Evolutionary conservation across 2,888 invertebrate genomes (phyloP).

Genomic region (Adelphocoris suturalis): DNA sequence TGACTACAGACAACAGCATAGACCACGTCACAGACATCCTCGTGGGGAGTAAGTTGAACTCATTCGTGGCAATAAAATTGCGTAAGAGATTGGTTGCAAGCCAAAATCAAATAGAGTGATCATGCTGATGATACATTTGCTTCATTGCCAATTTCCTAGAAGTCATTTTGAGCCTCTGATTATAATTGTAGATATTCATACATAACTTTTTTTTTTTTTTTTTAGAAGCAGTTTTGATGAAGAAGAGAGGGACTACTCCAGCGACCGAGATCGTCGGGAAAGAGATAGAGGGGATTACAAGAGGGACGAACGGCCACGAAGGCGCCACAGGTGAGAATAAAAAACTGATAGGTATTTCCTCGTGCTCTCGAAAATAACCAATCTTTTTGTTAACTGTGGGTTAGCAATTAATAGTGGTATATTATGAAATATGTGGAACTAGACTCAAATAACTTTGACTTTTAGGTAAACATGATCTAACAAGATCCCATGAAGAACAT

Average conservation of each 20-base stretch:
- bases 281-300: constrained; percentile 73
- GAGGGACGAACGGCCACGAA: constrained; percentile 74
- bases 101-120: too few relatives aligned
- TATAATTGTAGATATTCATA: too few relatives aligned
- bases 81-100: background rate
- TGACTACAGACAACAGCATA: constrained; percentile 72
- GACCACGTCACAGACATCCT: constrained; percentile 71
- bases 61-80: background rate
- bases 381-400: background rate
- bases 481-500: too few relatives aligned
- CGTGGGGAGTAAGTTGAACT: constrained; percentile 71
- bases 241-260: constrained; percentile 85
- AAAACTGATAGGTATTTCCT: background rate
- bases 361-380: too few relatives aligned
- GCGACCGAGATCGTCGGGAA: constrained; percentile 81
- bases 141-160: too few relatives aligned
- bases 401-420: background rate
- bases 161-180: too few relatives aligned
- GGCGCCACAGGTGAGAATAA: constrained; percentile 58
- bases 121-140: too few relatives aligned
- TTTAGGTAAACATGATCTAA: too few relatives aligned
- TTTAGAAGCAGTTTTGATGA: constrained; percentile 81
- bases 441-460: too few relatives aligned
- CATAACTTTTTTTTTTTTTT: background rate
- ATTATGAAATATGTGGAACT: background rate